Evolutionary conservation across 2,888 invertebrate genomes (phyloP), one percentile per base, ranked within the genome.

Genomic region (Hemithea aestivaria): DNA sequence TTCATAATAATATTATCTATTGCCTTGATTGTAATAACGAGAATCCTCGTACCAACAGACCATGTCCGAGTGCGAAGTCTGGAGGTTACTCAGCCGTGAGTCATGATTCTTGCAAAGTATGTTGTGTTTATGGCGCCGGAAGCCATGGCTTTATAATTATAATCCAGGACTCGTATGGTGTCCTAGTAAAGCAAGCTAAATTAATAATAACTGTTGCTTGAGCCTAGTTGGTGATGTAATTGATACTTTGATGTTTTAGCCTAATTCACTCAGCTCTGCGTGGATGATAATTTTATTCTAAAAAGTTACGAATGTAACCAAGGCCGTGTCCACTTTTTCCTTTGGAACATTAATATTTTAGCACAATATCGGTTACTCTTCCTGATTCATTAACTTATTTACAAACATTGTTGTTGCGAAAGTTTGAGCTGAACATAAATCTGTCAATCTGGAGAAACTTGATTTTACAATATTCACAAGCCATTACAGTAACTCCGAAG

Each of bases 111-210:
- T 58, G 56, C 58, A 66, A 64, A 47, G 40, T 61, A 57, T 45
- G 48, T 45, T 62, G 56, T 71, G 63, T 70, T 70, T 65, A 67
- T 61, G 56, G 65, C 66, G 66, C 68, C 73, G 78, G 79, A 80
- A 48, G 48, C 52, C 33, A 39, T 41, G 32, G 29, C 46, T 48
- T 30, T 53, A 43, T 53, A 50, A 48, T 52, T 48, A 44, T 50
- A 45, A 50, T 48, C 39, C 30, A 45, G 45, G 37, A 42, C 33
- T 32, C 33, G 30, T 20, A 29, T 44, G 27, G 31, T 41, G 44
- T 39, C 40, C 31, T 36, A 25, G 22, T 10, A 20, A 12, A 26
- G 8, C 25, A 30, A 28, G 32, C 35, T 16, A 16, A 25, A 27
- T 11, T 10, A 10, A 7, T n/a, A 10, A n/a, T 10, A 11, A 27